Percentiles rank a stretch among this genome's conserved stretches.
Conservation (phyloP, 2,113 vertebrate genomes). For the Boulengeromyrus knoepffleri region DNA sequence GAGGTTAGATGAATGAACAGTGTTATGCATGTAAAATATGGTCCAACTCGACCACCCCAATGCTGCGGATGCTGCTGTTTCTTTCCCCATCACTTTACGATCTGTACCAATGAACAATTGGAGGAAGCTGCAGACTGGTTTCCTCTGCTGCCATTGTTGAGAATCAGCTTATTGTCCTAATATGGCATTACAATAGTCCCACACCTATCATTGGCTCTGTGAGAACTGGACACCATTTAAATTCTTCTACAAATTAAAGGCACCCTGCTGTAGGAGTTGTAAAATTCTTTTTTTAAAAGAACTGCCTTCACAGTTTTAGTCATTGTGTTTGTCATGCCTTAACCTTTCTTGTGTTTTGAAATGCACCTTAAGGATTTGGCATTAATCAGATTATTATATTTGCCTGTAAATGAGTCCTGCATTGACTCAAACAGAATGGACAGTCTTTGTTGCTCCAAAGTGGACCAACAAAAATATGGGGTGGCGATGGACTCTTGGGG, state of each 20-base stretch:
- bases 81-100: background rate
- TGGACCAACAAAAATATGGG: background rate
- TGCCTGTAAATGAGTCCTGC: conserved; percentile 10
- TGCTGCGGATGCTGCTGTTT: background rate
- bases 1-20: background rate
- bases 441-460: background rate
- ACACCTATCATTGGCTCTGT: background rate
- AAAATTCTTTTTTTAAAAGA: background rate
- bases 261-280: background rate
- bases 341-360: background rate
- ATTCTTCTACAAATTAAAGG: background rate
- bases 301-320: background rate
- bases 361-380: background rate
- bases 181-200: background rate
- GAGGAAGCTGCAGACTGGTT: background rate
- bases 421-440: conserved; percentile 24
- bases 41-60: background rate
- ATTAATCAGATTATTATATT: background rate
- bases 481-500: background rate
- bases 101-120: background rate
- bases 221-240: background rate
- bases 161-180: background rate
- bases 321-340: background rate
- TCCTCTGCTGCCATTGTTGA: background rate
- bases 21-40: background rate